A percentile compares a stretch with the other conserved stretches of the same genome.
Evolutionary conservation across 2,888 invertebrate species (phyloP).

Genomic region (Argyresthia albistria): DNA sequence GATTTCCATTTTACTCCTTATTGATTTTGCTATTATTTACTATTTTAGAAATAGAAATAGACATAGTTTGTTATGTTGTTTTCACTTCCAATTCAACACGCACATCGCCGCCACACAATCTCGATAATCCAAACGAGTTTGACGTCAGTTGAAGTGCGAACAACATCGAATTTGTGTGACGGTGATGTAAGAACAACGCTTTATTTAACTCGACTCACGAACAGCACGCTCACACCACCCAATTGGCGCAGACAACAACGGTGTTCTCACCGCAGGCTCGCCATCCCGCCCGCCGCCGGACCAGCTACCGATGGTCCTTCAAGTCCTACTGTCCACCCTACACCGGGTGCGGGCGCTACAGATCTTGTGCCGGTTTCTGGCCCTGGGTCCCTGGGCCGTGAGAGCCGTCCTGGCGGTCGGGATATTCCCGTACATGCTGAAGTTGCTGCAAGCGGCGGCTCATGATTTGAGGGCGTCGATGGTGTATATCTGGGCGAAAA

Average conservation of each 20-base stretch:
- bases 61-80: no score
- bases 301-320: constrained; percentile 97
- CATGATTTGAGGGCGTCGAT: constrained; percentile 92
- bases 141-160: no score
- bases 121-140: no score
- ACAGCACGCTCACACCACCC: no score
- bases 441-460: constrained; percentile 95
- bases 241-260: not conserved
- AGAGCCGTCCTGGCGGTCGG: constrained; percentile 96
- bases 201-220: no score
- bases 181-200: no score
- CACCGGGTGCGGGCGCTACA: constrained; percentile 96
- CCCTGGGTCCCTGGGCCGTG: constrained; percentile 86
- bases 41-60: no score
- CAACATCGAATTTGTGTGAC: no score
- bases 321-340: constrained; percentile 81
- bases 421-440: constrained; percentile 98
- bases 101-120: no score
- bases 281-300: constrained; percentile 90
- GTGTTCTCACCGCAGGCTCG: constrained; percentile 18
- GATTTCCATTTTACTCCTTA: no score
- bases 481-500: constrained; percentile 99
- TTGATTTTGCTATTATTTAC: no score
- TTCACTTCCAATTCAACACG: no score
- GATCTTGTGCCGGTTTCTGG: constrained; percentile 92